These are phyloP conservation scores for Chamaetylas fuelleborni DNA, from an alignment of 2,113 vertebrate genomes.

Conservation along the genomic window DNA sequence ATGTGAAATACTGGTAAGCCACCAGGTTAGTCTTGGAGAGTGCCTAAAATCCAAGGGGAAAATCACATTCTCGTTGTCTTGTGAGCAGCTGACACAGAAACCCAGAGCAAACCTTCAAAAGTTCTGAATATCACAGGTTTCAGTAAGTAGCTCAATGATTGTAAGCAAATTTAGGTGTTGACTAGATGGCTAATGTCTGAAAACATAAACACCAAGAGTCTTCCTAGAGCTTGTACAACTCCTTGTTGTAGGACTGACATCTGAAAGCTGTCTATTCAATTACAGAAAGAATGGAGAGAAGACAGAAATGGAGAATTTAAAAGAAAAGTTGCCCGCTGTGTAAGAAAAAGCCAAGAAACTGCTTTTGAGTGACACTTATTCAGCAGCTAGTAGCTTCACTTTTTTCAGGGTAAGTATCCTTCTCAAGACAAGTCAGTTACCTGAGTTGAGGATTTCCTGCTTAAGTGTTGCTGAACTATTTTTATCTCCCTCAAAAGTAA, in stretches of 20 bases:
- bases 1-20: background rate
- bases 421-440: background rate
- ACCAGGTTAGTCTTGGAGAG: background rate
- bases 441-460: background rate
- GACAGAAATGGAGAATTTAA: conserved; percentile 98
- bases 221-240: background rate
- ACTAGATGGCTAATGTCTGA: background rate
- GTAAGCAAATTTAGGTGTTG: background rate
- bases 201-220: background rate
- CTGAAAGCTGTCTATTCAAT: conserved; percentile 51
- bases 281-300: conserved; percentile 99
- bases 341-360: conserved; percentile 99
- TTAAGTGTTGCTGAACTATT: background rate
- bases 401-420: conserved; percentile 90
- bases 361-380: conserved; percentile 97
- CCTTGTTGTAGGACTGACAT: background rate
- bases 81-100: background rate
- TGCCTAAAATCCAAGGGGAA: background rate
- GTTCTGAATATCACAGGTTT: background rate
- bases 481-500: background rate
- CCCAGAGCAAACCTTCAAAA: background rate
- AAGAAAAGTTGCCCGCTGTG: conserved; percentile 99
- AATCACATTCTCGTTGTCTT: background rate
- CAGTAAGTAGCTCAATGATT: background rate
- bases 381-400: conserved; percentile 88